phyloP scores from a whole-genome alignment of 2,113 vertebrate species.

The Hippoglossus stenolepis region DNA sequence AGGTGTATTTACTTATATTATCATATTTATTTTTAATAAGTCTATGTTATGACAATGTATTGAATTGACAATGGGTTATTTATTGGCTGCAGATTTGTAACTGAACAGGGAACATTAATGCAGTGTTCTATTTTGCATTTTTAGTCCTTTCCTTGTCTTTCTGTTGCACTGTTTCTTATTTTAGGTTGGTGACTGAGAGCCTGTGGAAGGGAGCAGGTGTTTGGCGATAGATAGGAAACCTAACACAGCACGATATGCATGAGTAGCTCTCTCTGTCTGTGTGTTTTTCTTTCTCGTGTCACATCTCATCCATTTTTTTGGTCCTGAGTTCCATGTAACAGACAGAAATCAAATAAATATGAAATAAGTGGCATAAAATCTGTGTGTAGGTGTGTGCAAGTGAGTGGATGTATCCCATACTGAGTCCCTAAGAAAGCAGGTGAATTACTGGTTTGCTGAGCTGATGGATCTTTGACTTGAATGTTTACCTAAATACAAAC shows the following conservation, averaged over 20 bases:
- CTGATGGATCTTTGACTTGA: not conserved
- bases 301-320: constrained; percentile 3
- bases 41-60: not conserved
- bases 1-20: not conserved
- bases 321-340: not conserved
- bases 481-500: constrained; percentile 6
- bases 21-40: not conserved
- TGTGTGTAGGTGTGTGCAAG: not conserved
- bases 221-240: not conserved
- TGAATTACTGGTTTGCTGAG: not conserved
- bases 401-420: not conserved
- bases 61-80: not conserved
- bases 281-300: not conserved
- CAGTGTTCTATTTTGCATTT: not conserved
- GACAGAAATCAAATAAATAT: not conserved
- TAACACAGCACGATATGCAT: constrained; percentile 11
- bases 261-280: constrained; percentile 10
- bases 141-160: not conserved
- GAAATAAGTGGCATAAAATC: not conserved
- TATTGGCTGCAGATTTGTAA: not conserved
- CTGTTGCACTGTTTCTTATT: not conserved
- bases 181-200: not conserved
- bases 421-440: not conserved
- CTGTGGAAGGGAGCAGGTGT: constrained; percentile 69
- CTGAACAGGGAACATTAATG: not conserved